Evolutionary conservation across 1,140 invertebrate species (phyloP).

Genomic region (Eupeodes corollae): DNA sequence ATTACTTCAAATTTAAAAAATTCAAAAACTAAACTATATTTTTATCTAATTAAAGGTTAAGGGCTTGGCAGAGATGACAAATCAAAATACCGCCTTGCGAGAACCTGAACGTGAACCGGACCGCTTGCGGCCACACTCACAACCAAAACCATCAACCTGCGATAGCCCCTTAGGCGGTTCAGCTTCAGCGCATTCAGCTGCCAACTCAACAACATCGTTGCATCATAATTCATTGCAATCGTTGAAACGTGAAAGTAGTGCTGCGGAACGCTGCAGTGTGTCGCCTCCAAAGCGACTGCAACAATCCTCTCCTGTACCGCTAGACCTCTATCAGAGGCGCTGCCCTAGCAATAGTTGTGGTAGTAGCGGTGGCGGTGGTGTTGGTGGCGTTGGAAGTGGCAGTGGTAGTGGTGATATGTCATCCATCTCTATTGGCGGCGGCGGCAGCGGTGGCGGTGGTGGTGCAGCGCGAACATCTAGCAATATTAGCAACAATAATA

Average conservation of each 20-base stretch:
- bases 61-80: conserved; percentile 84
- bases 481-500: too few relatives aligned
- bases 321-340: conserved; percentile 36
- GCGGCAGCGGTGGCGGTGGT: neutral
- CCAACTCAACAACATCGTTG: conserved; percentile 2
- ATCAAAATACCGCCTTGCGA: conserved; percentile 50
- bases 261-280: conserved; percentile 27
- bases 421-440: neutral
- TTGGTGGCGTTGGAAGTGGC: neutral
- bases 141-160: conserved; percentile 17
- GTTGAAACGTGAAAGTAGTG: conserved; percentile 16
- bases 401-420: neutral
- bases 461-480: neutral
- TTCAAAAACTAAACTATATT: neutral
- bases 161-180: conserved; percentile 12
- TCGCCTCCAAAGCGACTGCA: conserved; percentile 27
- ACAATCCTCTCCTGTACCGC: conserved; percentile 21
- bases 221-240: neutral
- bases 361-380: neutral
- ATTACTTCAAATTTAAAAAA: too few relatives aligned
- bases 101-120: conserved; percentile 36
- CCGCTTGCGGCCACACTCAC: conserved; percentile 32
- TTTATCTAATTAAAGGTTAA: conserved; percentile 46
- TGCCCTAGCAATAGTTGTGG: neutral
- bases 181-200: conserved; percentile 6